These are phyloP conservation scores for Aphelenchoides bicaudatus DNA, from an alignment of 2,888 invertebrate genomes.

Conservation along the genomic window DNA sequence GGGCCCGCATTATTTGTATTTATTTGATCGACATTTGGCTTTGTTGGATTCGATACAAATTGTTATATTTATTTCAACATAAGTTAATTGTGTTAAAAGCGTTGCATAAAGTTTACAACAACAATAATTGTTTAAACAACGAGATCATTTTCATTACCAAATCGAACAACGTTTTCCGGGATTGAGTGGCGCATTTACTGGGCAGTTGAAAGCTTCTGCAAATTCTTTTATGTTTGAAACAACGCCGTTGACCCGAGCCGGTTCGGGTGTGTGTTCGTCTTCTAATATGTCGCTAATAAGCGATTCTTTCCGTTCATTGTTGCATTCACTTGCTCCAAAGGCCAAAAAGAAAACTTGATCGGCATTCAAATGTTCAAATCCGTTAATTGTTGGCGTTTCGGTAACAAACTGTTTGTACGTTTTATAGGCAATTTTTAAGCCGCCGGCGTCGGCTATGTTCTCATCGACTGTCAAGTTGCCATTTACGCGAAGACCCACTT, in stretches of 20 bases:
- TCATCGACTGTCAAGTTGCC: slow-evolving; percentile 60
- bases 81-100: too few relatives aligned
- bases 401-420: slow-evolving; percentile 15
- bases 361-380: background rate
- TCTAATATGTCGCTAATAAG: background rate
- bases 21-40: too few relatives aligned
- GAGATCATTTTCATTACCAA: slow-evolving; percentile 3
- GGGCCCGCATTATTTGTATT: too few relatives aligned
- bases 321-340: background rate
- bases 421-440: slow-evolving; percentile 56
- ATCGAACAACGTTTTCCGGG: background rate
- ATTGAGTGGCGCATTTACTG: background rate
- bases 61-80: too few relatives aligned
- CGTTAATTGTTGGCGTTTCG: background rate
- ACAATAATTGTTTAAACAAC: too few relatives aligned
- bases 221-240: background rate
- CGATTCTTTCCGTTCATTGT: background rate
- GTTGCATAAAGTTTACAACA: too few relatives aligned
- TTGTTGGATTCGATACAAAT: too few relatives aligned
- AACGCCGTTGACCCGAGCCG: slow-evolving; percentile 5
- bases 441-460: slow-evolving; percentile 61
- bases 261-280: background rate
- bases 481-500: slow-evolving; percentile 46
- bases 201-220: slow-evolving; percentile 4
- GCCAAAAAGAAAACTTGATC: background rate